phyloP scores from a whole-genome alignment of 2,797 vertebrate genomes.

The Tokudaia tokunoshimensis region DNA sequence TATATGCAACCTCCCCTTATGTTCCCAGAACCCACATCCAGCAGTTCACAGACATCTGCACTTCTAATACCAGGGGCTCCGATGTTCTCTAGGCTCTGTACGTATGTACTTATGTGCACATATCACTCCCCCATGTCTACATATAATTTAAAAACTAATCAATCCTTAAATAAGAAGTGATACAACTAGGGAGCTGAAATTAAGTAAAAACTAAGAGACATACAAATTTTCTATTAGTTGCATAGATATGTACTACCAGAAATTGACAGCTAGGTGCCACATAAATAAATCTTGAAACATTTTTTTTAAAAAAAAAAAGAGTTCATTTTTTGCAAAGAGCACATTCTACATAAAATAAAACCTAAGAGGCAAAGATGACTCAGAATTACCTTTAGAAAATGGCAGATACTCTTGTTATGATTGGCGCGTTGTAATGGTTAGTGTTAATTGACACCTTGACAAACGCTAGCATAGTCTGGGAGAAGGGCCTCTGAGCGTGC shows the following conservation, averaged over 20 bases:
- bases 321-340: slow-evolving; percentile 24
- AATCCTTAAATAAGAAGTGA: neutral
- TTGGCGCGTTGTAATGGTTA: neutral
- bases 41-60: neutral
- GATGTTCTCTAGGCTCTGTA: neutral
- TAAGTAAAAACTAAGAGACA: slow-evolving; percentile 31
- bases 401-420: neutral
- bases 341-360: neutral
- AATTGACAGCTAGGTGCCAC: neutral
- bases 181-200: neutral
- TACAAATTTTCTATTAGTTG: neutral
- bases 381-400: neutral
- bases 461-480: neutral
- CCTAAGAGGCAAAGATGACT: neutral
- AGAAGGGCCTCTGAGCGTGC: neutral
- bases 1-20: neutral
- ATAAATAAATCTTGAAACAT: neutral
- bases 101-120: neutral
- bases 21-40: neutral
- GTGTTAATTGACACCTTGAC: too few species aligned
- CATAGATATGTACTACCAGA: neutral
- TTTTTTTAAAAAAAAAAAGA: neutral
- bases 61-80: neutral
- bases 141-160: neutral
- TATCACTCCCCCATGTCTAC: neutral